Evolutionary conservation across 2,113 vertebrate genomes (phyloP).

Genomic region (Phyllostomus hastatus): DNA sequence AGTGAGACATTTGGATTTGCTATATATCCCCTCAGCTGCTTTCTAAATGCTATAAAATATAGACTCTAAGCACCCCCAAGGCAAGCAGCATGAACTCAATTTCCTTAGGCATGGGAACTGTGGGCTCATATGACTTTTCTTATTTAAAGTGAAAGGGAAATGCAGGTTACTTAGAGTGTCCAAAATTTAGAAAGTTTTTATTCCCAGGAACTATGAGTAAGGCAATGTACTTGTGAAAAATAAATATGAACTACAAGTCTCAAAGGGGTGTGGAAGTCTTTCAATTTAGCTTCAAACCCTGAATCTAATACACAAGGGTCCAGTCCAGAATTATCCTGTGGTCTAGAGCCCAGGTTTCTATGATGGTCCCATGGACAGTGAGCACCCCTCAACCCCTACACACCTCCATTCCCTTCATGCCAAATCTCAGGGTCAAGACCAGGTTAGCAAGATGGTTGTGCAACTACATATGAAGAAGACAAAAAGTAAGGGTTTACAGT

Average conservation of each 20-base stretch:
- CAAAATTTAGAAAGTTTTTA: not conserved
- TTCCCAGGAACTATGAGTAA: not conserved
- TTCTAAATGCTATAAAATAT: not conserved
- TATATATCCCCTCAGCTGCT: not conserved
- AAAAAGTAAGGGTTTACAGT: not conserved
- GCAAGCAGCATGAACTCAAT: not conserved
- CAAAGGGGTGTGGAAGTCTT: not conserved
- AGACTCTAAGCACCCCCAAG: not conserved
- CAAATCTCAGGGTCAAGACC: not conserved
- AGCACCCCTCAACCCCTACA: too few species aligned
- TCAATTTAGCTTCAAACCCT: not conserved
- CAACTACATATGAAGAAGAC: not conserved
- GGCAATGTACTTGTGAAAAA: not conserved
- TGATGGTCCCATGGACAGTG: not conserved
- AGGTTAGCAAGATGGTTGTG: not conserved
- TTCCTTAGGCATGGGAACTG: not conserved
- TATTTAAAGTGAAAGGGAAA: not conserved
- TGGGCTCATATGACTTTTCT: not conserved
- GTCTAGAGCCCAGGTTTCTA: not conserved
- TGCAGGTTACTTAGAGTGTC: not conserved
- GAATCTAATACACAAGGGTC: not conserved
- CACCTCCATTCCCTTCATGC: not conserved
- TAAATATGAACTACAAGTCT: not conserved
- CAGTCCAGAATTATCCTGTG: not conserved
- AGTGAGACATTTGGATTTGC: not conserved